A percentile compares a stretch with the other conserved stretches of the same genome.
These are phyloP conservation scores for Julus scanicus DNA, from an alignment of 2,888 invertebrate genomes.

Conservation along the genomic window DNA sequence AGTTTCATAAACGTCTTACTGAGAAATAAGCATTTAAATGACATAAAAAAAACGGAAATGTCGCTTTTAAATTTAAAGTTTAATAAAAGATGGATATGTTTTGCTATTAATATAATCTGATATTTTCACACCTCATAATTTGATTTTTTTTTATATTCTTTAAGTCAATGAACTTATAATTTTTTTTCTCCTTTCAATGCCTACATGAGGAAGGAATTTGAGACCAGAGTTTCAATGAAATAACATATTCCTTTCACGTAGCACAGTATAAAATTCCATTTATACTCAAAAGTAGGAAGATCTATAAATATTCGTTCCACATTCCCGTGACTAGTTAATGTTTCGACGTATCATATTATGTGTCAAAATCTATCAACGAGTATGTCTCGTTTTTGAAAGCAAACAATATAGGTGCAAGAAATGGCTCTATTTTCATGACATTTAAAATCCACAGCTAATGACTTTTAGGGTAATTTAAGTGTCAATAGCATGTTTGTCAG, in stretches of 20 bases:
- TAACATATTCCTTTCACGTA: background rate
- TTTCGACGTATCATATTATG: background rate
- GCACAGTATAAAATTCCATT: background rate
- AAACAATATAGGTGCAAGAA: background rate
- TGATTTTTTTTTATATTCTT: background rate
- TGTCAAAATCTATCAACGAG: slow-evolving; percentile 11
- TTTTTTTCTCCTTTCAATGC: background rate
- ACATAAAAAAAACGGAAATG: background rate
- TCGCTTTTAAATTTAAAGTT: slow-evolving; percentile 21
- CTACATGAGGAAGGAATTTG: background rate
- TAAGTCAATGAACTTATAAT: background rate
- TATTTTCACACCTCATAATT: slow-evolving; percentile 22
- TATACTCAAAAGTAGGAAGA: slow-evolving; percentile 25
- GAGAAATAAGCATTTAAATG: background rate
- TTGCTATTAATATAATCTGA: background rate
- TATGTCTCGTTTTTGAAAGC: background rate
- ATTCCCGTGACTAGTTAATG: slow-evolving; percentile 3
- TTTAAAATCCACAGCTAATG: background rate
- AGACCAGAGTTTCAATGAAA: background rate
- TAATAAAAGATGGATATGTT: background rate
- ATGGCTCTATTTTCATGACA: background rate
- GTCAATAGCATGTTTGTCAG: background rate
- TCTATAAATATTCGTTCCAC: slow-evolving; percentile 27
- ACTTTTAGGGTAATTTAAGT: background rate
- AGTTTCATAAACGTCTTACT: background rate